phyloP scores from a whole-genome alignment of 1,140 invertebrate species.

The Pseudachorutes palmiensis region DNA sequence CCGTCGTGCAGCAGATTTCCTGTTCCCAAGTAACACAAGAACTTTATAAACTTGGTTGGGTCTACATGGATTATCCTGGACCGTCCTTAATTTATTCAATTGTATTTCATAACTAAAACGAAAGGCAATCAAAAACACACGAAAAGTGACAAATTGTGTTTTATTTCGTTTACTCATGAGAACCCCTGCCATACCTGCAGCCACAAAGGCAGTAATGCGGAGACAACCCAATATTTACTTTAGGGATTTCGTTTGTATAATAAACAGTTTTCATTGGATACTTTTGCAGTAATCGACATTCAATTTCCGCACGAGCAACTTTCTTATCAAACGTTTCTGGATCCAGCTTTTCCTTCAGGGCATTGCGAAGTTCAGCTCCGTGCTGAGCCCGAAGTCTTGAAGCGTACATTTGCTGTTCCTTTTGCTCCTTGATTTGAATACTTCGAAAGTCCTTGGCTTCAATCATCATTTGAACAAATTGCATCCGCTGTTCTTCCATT shows the following conservation, averaged over 20 bases:
- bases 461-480: constrained; percentile 27
- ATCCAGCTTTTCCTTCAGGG: constrained; percentile 28
- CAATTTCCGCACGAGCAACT: constrained; percentile 33
- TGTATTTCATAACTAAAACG: too few relatives aligned
- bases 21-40: too few relatives aligned
- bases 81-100: too few relatives aligned
- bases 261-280: background rate
- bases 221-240: constrained; percentile 1
- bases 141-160: too few relatives aligned
- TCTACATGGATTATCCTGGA: too few relatives aligned
- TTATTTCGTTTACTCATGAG: too few relatives aligned
- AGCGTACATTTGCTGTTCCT: constrained; percentile 27
- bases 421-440: constrained; percentile 24
- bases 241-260: background rate
- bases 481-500: constrained; percentile 26
- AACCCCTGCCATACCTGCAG: background rate
- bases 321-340: constrained; percentile 37
- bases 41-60: too few relatives aligned
- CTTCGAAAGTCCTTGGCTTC: constrained; percentile 33
- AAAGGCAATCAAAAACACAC: too few relatives aligned
- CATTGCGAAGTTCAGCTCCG: constrained; percentile 31
- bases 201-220: background rate
- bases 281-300: constrained; percentile 28
- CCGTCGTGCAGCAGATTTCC: too few relatives aligned
- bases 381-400: constrained; percentile 32